Base-by-base conservation (phyloP, 2,797 vertebrate species). In the Lepus townsendii region DNA sequence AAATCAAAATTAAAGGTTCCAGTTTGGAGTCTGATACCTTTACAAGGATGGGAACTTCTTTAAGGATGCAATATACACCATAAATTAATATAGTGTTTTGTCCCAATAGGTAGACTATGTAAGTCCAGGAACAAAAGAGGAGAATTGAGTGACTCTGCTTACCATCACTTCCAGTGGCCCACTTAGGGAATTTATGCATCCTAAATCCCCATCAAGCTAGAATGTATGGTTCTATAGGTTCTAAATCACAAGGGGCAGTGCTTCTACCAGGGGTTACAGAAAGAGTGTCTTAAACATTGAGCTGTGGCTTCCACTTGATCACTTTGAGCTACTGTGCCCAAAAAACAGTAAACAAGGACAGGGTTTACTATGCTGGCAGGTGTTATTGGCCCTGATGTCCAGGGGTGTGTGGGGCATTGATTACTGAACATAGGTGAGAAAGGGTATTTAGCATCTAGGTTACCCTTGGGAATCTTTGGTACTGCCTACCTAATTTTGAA, bases 71-170 rank as follows among this genome's bases (percentile, higher is more conserved):
- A 66, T 66, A 85, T 2, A 63, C 22, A 26, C 22, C 20, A 35
- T 17, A 71, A 75, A 47, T 84, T 32, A 82, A 38, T 47, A 32
- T 2, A 57, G 26, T 62, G 3, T 50, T 93, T 68, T 52, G 11
- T 35, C 47, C 7, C 24, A 72, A n/a, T 63, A 73, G 63, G 11
- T 30, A 38, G 35, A 86, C 80, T 42, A 60, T 2, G 32, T 86
- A n/a, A 65, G 76, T 89, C 38, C 4, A 84, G 65, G 35, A 91
- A 85, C n/a, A 26, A 88, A 83, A 69, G 50, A n/a, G 2, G 88
- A n/a, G 42, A 88, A 91, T 73, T 66, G 47, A 92, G 68, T 86
- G 52, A 93, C 14, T 14, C 27, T 50, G 12, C 24, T 88, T 35
- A 68, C 14, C 62, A 54, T 57, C 35, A 78, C 62, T 93, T 19